Evolutionary conservation across 1,140 invertebrate genomes (phyloP), one percentile per base, ranked within the genome.

Genomic region (Venturia canescens): DNA sequence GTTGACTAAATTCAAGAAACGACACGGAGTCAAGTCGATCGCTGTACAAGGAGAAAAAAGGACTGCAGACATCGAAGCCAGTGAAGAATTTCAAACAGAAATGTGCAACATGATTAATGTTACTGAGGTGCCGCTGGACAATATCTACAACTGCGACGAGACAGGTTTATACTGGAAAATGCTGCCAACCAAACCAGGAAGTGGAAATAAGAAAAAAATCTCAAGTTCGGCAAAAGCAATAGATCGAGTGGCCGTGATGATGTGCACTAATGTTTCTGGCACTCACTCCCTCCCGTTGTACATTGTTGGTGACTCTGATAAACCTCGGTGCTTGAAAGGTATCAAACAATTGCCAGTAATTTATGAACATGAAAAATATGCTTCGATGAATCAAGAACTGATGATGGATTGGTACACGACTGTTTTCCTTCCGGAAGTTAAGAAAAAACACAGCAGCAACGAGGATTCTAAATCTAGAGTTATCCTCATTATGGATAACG

Each of bases 91-190:
- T 69, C 50, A 53, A 9, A 50, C 21, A 78, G 72, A 79, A 84
- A 16, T 31, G 63, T 38, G 18, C 66, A 71, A 80, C 66, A 50
- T 66, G 53, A 44, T 29, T 26, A 80, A 15, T 15, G 70, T 74
- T 38, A 80, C 15, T 71, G 67, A 27, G 80, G 78, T 31, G 53
- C 72, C 63, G 63, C 44, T 79, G 16, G 69, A 84, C 53, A 75
- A 86, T 38, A 57, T 92, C 71, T 90, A 91, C 82, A 92, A 91
- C 84, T 86, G 85, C 72, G 90, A 91, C 79, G 89, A 91, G 86
- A 88, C 86, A 48, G 88, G 88, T n/a, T 81, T 92, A 44, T 85
- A 88, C 84, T 92, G 86, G 83, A 91, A 90, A 88, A 75, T 82
- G 75, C 71, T 92, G 34, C 88, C 89, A 26, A 79, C 63, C 72